These are phyloP conservation scores for Odontamblyopus rebecca DNA, from an alignment of 2,797 vertebrate genomes.

Conservation along the genomic window DNA sequence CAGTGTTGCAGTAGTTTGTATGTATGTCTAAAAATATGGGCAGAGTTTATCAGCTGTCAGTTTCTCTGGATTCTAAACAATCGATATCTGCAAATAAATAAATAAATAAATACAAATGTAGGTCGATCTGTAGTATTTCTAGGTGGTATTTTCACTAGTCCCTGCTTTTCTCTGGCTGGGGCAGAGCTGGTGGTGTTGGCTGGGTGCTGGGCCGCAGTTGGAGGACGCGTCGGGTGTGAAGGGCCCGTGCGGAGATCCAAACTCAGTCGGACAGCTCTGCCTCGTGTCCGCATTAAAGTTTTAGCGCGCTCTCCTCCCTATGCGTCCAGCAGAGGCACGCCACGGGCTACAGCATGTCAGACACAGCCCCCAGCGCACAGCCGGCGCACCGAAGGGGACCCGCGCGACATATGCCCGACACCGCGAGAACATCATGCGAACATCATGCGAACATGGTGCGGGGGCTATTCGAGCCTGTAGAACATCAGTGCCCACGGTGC, in stretches of 20 bases:
- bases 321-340: constrained; percentile 74
- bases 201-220: background rate
- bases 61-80: too few relatives aligned
- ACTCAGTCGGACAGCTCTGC: constrained; percentile 59
- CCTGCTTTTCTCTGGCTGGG: background rate
- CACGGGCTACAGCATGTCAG: constrained; percentile 80
- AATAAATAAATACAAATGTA: too few relatives aligned
- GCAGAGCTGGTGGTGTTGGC: background rate
- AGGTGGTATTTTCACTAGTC: background rate
- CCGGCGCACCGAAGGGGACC: constrained; percentile 47
- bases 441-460: constrained; percentile 46
- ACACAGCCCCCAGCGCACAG: constrained; percentile 71
- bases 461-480: constrained; percentile 47
- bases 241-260: constrained; percentile 20
- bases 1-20: too few relatives aligned
- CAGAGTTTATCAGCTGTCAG: too few relatives aligned
- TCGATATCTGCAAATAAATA: too few relatives aligned
- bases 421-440: constrained; percentile 36
- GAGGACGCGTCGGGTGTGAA: background rate
- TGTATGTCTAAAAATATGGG: too few relatives aligned
- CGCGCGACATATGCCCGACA: constrained; percentile 46
- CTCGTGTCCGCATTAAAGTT: constrained; percentile 82
- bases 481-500: constrained; percentile 38
- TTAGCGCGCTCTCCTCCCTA: constrained; percentile 67
- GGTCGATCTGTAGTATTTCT: too few relatives aligned